Evolutionary conservation across 2,888 invertebrate genomes (phyloP).

Genomic region (Troides oblongomaculatus): DNA sequence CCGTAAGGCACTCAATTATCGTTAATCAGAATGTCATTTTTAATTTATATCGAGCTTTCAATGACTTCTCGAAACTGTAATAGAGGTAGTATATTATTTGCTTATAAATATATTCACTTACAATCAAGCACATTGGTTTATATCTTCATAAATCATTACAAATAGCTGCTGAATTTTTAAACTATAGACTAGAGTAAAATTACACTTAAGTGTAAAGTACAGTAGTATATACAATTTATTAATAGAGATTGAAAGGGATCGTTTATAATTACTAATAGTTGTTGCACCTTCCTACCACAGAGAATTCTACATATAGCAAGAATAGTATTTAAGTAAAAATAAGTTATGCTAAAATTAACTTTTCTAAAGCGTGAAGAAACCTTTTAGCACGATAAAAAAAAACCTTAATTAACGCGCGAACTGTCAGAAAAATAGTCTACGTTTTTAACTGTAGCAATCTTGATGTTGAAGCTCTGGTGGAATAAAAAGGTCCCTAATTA

Average conservation of each 20-base stretch:
- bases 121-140: not conserved
- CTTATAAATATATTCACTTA: not conserved
- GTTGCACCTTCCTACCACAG: not conserved
- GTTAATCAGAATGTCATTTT: not conserved
- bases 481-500: conserved; percentile 40
- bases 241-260: not conserved
- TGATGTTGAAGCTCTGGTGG: conserved; percentile 38
- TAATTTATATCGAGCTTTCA: not conserved
- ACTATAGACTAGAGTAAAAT: not conserved
- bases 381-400: conserved; percentile 51
- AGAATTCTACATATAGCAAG: not conserved
- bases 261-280: not conserved
- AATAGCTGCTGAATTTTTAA: not conserved
- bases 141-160: not conserved
- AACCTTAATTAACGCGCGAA: conserved; percentile 67
- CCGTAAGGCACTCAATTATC: conserved; percentile 2
- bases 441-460: conserved; percentile 63
- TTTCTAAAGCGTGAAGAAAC: conserved; percentile 67
- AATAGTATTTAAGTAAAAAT: not conserved
- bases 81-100: not conserved
- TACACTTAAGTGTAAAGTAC: too few species aligned
- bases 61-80: not conserved
- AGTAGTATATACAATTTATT: too few species aligned
- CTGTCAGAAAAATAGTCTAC: conserved; percentile 56
- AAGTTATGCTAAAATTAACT: conserved; percentile 47